Conservation (phyloP, 2,113 vertebrate genomes). For the Ranitomeya imitator region DNA sequence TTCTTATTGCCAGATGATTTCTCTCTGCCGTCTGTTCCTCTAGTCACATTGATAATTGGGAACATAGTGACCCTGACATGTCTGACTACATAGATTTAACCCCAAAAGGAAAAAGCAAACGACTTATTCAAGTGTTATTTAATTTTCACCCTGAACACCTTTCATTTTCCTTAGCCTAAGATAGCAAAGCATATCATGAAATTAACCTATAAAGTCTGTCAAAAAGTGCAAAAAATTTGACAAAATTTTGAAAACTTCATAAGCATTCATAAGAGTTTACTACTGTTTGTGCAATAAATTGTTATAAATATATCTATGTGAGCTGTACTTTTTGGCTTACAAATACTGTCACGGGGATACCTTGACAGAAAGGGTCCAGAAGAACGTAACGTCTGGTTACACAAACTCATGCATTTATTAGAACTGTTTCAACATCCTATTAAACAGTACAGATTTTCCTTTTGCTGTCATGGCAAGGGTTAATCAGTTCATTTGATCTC, state of each 20-base stretch:
- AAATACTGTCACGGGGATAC: too few species aligned
- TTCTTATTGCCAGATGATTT: conserved; percentile 30
- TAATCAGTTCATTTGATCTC: too few species aligned
- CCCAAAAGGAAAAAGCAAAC: not conserved
- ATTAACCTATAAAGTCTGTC: not conserved
- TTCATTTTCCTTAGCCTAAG: not conserved
- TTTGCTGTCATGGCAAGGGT: too few species aligned
- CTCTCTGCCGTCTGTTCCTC: not conserved
- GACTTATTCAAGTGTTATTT: not conserved
- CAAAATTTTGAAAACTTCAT: not conserved
- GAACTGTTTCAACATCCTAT: too few species aligned
- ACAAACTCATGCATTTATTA: too few species aligned
- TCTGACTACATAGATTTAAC: not conserved
- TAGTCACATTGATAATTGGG: conserved; percentile 5
- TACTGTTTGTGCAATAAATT: too few species aligned
- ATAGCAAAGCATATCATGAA: not conserved
- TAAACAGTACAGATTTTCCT: too few species aligned
- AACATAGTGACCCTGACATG: conserved; percentile 32
- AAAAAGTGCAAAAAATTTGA: not conserved
- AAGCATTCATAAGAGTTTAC: not conserved
- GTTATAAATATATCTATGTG: too few species aligned
- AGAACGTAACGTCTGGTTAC: too few species aligned
- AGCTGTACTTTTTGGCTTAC: too few species aligned
- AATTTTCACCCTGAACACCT: not conserved
- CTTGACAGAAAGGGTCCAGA: too few species aligned